phyloP scores from a whole-genome alignment of 2,888 invertebrate species.

The Parapristionchus giblindavisi region DNA sequence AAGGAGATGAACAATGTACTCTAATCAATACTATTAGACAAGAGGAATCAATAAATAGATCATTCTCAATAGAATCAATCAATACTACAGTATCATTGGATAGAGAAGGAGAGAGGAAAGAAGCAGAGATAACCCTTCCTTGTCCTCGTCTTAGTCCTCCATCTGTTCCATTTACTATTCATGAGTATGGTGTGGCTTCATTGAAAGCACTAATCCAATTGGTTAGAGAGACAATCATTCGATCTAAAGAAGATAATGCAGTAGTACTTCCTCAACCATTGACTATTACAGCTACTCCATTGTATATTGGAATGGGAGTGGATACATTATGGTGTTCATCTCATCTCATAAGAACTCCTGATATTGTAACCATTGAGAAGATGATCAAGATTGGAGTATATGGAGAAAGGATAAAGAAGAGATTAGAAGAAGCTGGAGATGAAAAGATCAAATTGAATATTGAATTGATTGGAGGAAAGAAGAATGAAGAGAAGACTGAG shows the following conservation, averaged over 20 bases:
- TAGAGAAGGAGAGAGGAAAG: constrained; percentile 13
- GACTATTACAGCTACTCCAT: constrained; percentile 55
- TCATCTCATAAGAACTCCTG: constrained; percentile 45
- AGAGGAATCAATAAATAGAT: not conserved
- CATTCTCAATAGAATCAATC: constrained; percentile 5
- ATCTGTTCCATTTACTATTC: constrained; percentile 5
- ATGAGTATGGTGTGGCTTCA: constrained; percentile 44
- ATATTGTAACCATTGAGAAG: constrained; percentile 34
- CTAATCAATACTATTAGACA: not conserved
- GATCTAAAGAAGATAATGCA: constrained; percentile 49
- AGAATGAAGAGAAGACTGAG: constrained; percentile 14
- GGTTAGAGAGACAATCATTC: constrained; percentile 53
- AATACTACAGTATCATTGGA: not conserved
- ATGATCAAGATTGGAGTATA: constrained; percentile 42
- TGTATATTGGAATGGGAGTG: constrained; percentile 49
- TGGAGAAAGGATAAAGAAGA: constrained; percentile 38
- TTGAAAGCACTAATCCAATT: constrained; percentile 58
- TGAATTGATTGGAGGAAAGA: constrained; percentile 52
- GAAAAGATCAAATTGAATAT: constrained; percentile 56
- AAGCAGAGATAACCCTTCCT: not conserved
- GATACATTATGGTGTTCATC: constrained; percentile 50
- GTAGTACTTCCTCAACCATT: constrained; percentile 48
- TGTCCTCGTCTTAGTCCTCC: constrained; percentile 16
- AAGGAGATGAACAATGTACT: not conserved
- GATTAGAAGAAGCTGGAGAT: constrained; percentile 53